phyloP scores from a whole-genome alignment of 1,140 invertebrate genomes.

The Coelopa frigida region DNA sequence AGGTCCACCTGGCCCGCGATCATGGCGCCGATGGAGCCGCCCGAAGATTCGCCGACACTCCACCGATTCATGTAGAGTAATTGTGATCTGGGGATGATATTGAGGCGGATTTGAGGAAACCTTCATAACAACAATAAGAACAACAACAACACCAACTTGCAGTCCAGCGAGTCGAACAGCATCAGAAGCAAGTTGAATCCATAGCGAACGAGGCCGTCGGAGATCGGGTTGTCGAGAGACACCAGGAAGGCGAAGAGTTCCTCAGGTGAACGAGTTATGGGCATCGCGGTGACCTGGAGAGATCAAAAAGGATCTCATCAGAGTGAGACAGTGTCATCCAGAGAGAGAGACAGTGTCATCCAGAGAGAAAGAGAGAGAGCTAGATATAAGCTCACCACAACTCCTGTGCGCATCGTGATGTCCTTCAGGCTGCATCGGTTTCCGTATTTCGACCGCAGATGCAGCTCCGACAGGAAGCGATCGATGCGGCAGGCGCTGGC shows the following conservation, averaged over 20 bases:
- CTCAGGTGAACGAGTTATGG: not conserved
- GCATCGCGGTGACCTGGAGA: conserved; percentile 7
- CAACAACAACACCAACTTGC: conserved; percentile 19
- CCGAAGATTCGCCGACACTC: conserved; percentile 24
- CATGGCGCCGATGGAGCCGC: conserved; percentile 28
- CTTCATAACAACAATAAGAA: not conserved
- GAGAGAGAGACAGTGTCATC: too few species aligned
- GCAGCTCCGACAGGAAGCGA: conserved; percentile 26
- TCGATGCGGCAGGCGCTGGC: conserved; percentile 10
- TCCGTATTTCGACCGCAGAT: conserved; percentile 20
- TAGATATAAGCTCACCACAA: conserved; percentile 21
- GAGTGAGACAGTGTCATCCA: not conserved
- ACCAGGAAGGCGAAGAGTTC: conserved; percentile 6
- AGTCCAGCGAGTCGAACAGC: conserved; percentile 24
- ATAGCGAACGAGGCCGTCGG: conserved; percentile 14
- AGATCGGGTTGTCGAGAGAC: conserved; percentile 1
- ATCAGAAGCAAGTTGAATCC: conserved; percentile 23
- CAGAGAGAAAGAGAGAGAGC: conserved; percentile 1
- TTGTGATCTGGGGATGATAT: not conserved
- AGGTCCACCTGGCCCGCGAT: conserved; percentile 25
- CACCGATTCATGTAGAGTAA: conserved; percentile 18
- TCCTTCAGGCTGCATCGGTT: conserved; percentile 25
- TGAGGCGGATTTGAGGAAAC: not conserved
- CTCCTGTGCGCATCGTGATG: conserved; percentile 21
- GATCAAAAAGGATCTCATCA: not conserved